phyloP scores from a whole-genome alignment of 2,797 vertebrate genomes.

The Acipenser oxyrinchus region DNA sequence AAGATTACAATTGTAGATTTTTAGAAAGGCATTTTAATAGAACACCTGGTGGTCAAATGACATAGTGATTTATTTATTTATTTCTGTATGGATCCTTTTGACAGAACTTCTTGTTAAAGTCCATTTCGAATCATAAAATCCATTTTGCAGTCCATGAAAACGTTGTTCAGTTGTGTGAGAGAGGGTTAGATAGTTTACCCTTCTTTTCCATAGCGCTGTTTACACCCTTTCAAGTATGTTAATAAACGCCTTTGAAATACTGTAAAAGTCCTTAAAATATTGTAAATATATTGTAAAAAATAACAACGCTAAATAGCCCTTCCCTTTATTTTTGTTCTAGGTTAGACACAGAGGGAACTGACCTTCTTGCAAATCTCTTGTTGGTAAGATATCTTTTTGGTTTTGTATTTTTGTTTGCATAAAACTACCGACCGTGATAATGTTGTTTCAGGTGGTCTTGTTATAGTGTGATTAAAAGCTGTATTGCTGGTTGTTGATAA shows the following conservation, averaged over 20 bases:
- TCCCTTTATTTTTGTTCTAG: conserved; percentile 41
- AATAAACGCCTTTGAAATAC: no score
- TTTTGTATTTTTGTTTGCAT: background rate
- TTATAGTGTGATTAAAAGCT: no score
- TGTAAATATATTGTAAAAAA: background rate
- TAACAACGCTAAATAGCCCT: background rate
- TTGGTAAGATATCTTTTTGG: conserved; percentile 55
- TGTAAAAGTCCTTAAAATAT: background rate
- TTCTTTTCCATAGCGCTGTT: no score
- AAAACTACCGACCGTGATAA: no score
- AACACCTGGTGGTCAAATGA: background rate
- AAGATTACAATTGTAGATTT: background rate
- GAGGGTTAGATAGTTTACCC: no score
- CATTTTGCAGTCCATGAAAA: no score
- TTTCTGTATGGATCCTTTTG: background rate
- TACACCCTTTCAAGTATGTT: no score
- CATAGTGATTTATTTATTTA: background rate
- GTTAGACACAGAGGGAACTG: conserved; percentile 84
- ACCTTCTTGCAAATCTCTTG: conserved; percentile 71
- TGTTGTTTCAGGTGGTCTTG: no score
- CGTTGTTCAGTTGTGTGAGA: no score
- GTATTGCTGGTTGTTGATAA: no score
- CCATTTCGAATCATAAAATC: no score
- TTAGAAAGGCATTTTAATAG: background rate
- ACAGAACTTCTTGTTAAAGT: no score